Evolutionary conservation across 2,113 vertebrate species (phyloP), one percentile per base, ranked within the genome.

Genomic region (Nibea albiflora): DNA sequence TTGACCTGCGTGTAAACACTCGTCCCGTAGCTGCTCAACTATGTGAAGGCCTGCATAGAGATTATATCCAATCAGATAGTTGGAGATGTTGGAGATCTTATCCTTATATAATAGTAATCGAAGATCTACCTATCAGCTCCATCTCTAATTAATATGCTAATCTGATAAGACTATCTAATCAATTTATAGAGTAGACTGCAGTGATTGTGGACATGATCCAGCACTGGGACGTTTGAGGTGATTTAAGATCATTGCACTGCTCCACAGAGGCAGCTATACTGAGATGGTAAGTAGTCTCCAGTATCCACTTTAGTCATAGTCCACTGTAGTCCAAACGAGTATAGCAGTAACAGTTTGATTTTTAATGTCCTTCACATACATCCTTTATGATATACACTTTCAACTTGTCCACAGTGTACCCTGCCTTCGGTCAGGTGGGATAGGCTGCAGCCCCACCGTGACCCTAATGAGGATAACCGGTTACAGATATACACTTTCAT

Each of bases 111-210:
- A 31, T 31, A 31, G 31, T 31, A 31, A 4, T 31, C 31, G 5
- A 31, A 31, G 5, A 66, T 5, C 20, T 42, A 3, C 20, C n/a
- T 20, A 76, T 76, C 49, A 63, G 35, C 46, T 56, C 22, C 6
- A 63, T 63, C 47, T 80, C 62, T 64, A 16, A 83, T 88, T 70
- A 65, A 49, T 50, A 81, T 78, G 76, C 68, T 52, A 64, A 77
- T 22, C 42, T 54, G 31, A 80, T 52, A 64, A 65, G 6, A 54
- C 4, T 24, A 56, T 63, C 20, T 24, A 64, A 56, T 62, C 73
- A 44, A 10, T 81, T 35, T 28, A 44, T 50, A 26, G 12, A 26
- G 54, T 26, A 15, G 60, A 12, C 28, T 39, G 14, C 12, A 63
- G 39, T 63, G 54, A 72, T 20, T 11, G 65, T 46, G 24, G 47